A percentile compares a stretch with the other conserved stretches of the same genome.
These are phyloP conservation scores for Euglossa dilemma DNA, from an alignment of 1,140 invertebrate species.

Conservation along the genomic window DNA sequence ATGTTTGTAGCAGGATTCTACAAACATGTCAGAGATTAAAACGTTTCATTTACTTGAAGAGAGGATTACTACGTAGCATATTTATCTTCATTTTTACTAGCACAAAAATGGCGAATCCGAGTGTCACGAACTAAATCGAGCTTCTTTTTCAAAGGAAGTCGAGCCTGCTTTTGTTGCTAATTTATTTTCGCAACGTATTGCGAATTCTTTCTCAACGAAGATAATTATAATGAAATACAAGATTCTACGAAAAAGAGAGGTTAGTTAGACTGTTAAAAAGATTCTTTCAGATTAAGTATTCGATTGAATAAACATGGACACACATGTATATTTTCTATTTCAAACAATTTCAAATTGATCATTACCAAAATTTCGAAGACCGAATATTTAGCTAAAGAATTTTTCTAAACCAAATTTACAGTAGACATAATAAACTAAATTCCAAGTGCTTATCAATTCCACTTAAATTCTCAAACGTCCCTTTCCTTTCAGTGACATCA, in stretches of 20 bases:
- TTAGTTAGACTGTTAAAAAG: neutral
- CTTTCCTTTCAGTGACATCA: neutral
- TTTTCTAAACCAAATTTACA: neutral
- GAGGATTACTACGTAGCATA: no score
- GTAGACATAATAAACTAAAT: neutral
- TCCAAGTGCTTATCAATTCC: neutral
- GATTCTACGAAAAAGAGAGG: neutral
- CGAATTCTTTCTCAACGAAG: no score
- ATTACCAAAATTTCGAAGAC: neutral
- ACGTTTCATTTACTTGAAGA: neutral
- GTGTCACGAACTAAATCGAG: neutral
- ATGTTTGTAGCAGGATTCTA: neutral
- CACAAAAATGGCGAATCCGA: neutral
- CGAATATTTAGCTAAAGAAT: neutral
- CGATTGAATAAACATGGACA: no score
- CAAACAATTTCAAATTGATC: no score
- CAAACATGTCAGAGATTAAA: neutral
- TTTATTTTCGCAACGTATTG: neutral
- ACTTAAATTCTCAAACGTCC: no score
- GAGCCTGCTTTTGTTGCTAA: no score
- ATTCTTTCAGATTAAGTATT: neutral
- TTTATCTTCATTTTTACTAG: neutral
- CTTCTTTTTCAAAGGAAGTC: neutral
- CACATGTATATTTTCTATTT: no score
- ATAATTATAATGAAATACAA: neutral